phyloP scores from a whole-genome alignment of 2,797 vertebrate genomes.

The Hipposideros larvatus region DNA sequence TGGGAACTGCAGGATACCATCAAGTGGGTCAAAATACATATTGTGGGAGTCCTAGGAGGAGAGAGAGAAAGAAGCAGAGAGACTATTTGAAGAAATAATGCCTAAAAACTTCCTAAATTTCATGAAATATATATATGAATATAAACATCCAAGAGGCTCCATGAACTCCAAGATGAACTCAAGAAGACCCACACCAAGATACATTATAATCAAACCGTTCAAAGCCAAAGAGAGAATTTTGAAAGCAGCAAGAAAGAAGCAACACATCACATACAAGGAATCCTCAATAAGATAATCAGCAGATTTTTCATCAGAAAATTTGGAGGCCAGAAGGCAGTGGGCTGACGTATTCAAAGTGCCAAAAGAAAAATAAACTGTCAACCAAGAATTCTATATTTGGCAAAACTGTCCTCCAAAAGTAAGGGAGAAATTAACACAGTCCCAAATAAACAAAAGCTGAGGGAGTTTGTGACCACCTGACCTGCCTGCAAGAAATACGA shows the following conservation, averaged over 20 bases:
- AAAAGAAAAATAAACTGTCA: not conserved
- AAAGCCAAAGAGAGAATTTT: not conserved
- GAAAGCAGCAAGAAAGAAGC: not conserved
- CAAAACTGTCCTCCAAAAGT: not conserved
- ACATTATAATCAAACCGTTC: not conserved
- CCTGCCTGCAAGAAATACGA: not conserved
- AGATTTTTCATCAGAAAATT: conserved; percentile 1
- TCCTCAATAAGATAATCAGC: not conserved
- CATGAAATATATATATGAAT: not conserved
- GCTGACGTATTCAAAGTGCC: not conserved
- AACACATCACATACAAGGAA: not conserved
- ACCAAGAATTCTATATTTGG: not conserved
- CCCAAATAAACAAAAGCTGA: not conserved
- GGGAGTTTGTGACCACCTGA: not conserved
- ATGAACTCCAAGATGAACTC: not conserved
- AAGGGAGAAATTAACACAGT: not conserved
- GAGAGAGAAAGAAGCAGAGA: not conserved
- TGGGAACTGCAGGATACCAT: not conserved
- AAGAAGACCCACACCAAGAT: not conserved
- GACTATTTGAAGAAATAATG: not conserved
- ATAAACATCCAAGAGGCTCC: not conserved
- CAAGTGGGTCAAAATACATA: not conserved
- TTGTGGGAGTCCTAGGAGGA: not conserved
- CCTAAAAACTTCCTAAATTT: not conserved
- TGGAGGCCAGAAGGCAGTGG: not conserved